Conservation (phyloP, 2,888 invertebrate genomes). For the Nomada hirtipes region DNA sequence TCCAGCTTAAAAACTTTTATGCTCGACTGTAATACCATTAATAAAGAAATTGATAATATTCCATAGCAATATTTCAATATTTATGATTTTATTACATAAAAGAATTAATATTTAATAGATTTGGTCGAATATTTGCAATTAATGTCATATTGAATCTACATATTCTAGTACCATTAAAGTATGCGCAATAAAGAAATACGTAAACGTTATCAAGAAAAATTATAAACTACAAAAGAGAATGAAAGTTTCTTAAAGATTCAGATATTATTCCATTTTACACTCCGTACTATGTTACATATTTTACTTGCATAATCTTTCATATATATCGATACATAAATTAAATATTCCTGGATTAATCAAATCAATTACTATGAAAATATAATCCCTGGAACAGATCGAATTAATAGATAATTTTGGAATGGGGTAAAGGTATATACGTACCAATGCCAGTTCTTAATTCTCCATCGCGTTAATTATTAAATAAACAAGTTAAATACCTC, state of each 20-base stretch:
- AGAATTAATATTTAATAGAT: constrained; percentile 46
- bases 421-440: constrained; percentile 59
- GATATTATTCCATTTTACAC: constrained; percentile 44
- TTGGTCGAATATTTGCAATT: constrained; percentile 35
- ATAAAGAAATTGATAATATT: constrained; percentile 22
- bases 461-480: constrained; percentile 47
- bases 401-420: constrained; percentile 57
- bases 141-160: constrained; percentile 31
- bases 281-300: constrained; percentile 28
- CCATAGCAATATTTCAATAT: constrained; percentile 15
- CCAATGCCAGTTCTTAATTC: constrained; percentile 65
- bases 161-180: constrained; percentile 31
- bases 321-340: constrained; percentile 32
- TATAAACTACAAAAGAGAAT: constrained; percentile 30
- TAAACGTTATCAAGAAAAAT: constrained; percentile 32
- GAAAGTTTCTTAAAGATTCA: constrained; percentile 28
- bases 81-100: constrained; percentile 24
- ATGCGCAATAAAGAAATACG: constrained; percentile 42
- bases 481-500: constrained; percentile 55
- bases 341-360: constrained; percentile 32
- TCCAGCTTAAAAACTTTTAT: constrained; percentile 40
- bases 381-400: constrained; percentile 44
- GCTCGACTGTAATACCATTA: constrained; percentile 37
- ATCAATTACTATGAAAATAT: constrained; percentile 49
- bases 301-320: constrained; percentile 39